Percentiles rank a stretch among this genome's conserved stretches.
These are phyloP conservation scores for Elephas maximus DNA, from an alignment of 2,113 vertebrate genomes.

Conservation along the genomic window DNA sequence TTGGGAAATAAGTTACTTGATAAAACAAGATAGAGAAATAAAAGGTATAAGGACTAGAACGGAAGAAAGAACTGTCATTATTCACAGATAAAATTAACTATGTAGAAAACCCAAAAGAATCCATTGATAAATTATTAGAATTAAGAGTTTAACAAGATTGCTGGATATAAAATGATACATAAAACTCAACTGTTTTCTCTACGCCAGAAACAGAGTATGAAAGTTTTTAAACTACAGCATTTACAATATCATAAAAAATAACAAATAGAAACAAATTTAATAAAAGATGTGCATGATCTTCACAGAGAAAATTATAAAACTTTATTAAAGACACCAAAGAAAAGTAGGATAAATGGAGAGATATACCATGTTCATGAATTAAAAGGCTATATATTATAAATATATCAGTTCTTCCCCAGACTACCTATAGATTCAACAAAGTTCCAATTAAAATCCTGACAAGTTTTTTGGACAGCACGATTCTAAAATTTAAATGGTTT, in stretches of 20 bases:
- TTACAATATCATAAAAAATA: neutral
- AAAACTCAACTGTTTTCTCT: neutral
- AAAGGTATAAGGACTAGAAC: neutral
- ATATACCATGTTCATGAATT: too few relatives aligned
- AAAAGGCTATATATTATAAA: neutral
- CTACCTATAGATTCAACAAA: neutral
- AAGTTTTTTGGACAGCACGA: neutral
- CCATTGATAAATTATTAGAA: neutral
- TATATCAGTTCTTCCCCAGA: neutral
- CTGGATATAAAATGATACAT: neutral
- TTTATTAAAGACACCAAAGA: neutral
- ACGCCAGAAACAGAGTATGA: neutral
- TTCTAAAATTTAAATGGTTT: neutral
- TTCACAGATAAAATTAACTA: neutral
- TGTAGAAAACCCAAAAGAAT: neutral
- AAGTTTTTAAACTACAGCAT: neutral
- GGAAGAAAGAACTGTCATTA: neutral
- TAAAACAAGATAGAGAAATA: neutral
- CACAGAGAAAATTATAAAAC: too few relatives aligned
- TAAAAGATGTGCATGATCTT: neutral
- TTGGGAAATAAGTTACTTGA: neutral
- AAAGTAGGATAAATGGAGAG: neutral
- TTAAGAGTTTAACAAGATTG: neutral
- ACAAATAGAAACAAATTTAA: neutral
- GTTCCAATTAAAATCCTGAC: neutral